Evolutionary conservation across 1,140 invertebrate genomes (phyloP).

Genomic region (Zaprionus davidi): DNA sequence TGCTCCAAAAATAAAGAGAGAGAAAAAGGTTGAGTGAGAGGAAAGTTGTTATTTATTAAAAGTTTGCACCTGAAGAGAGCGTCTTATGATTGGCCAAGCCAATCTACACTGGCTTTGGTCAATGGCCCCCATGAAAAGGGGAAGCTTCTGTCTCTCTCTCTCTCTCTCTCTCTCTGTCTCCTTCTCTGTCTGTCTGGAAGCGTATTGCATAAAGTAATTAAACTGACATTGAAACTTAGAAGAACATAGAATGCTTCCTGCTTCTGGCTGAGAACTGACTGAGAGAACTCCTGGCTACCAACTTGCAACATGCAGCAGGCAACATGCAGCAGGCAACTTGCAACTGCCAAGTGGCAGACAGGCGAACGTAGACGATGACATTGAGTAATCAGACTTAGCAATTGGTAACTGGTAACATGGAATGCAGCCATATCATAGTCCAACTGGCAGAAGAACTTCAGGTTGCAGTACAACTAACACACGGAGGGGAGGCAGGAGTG

Average conservation of each 20-base stretch:
- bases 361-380: conserved; percentile 75
- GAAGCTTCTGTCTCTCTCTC: conserved; percentile 15
- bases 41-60: conserved; percentile 17
- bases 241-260: conserved; percentile 80
- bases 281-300: conserved; percentile 40
- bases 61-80: conserved; percentile 33
- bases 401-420: conserved; percentile 69
- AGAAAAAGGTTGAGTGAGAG: not conserved
- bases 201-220: conserved; percentile 80
- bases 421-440: conserved; percentile 74
- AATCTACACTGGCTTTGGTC: conserved; percentile 60
- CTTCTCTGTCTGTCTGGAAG: conserved; percentile 35
- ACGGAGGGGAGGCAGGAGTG: not conserved
- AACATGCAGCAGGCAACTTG: conserved; percentile 18
- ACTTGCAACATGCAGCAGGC: conserved; percentile 29
- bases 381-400: conserved; percentile 81
- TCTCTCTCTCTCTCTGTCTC: not conserved
- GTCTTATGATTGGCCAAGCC: conserved; percentile 25
- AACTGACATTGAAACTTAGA: conserved; percentile 82
- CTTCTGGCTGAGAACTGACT: conserved; percentile 59
- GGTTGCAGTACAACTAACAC: not conserved
- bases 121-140: conserved; percentile 52
- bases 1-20: not conserved
- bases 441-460: not conserved
- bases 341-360: conserved; percentile 52